Percentiles rank a stretch among this genome's conserved stretches.
Conservation (phyloP, 2,113 vertebrate species). For the Rhinolophus sinicus region DNA sequence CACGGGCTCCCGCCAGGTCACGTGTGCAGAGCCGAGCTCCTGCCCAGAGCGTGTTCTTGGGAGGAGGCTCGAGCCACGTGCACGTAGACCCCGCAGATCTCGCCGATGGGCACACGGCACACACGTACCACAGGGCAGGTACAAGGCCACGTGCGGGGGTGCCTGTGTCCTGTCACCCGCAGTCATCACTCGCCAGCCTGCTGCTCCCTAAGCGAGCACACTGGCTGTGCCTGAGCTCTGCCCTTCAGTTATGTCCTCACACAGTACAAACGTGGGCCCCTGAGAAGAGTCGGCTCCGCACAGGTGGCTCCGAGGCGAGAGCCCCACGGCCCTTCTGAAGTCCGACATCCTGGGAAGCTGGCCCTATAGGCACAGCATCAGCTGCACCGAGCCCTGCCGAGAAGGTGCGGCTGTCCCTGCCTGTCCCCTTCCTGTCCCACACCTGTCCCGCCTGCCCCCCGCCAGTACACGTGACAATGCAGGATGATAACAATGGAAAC, state of each 20-base stretch:
- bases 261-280: background rate
- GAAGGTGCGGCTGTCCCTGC: too few species aligned
- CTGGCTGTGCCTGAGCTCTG: too few species aligned
- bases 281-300: accelerated
- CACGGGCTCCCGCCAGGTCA: accelerated
- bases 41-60: accelerated
- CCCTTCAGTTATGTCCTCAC: background rate
- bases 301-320: background rate
- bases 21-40: background rate
- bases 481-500: background rate
- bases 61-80: background rate
- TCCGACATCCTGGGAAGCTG: accelerated
- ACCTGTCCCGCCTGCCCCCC: too few species aligned
- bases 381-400: too few species aligned
- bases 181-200: too few species aligned
- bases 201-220: background rate
- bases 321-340: background rate
- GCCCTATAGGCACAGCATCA: accelerated
- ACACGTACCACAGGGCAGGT: too few species aligned
- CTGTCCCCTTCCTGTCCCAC: too few species aligned
- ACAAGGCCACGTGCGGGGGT: background rate
- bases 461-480: accelerated
- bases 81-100: accelerated
- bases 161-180: background rate
- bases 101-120: background rate